phyloP scores from a whole-genome alignment of 2,888 invertebrate species.

The Caenorhabditis parvicauda region DNA sequence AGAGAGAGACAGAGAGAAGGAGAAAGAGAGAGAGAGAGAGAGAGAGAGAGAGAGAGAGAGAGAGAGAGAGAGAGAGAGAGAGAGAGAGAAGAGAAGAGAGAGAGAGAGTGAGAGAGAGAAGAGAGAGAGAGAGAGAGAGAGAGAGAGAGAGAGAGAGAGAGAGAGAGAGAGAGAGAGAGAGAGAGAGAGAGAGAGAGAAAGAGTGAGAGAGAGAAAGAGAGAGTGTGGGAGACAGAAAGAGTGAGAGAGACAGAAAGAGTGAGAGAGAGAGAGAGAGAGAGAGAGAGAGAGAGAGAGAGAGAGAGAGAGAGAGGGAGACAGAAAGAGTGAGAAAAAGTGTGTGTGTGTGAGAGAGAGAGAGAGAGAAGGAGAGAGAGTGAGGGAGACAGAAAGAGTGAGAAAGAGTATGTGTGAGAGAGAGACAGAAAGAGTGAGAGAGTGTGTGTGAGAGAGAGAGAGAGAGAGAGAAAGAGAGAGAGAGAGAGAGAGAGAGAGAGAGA shows the following conservation, averaged over 20 bases:
- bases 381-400: constrained; percentile 2
- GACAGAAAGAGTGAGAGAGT: constrained; percentile 6
- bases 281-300: not conserved
- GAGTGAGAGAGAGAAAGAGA: not conserved
- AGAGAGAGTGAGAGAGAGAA: constrained; percentile 1
- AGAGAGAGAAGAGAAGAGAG: not conserved
- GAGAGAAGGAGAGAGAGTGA: not conserved
- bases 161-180: not conserved
- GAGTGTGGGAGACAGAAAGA: constrained; percentile 1
- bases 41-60: too few relatives aligned
- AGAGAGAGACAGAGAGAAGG: too few relatives aligned
- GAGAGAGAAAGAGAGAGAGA: constrained; percentile 11
- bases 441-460: constrained; percentile 5
- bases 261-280: constrained; percentile 3
- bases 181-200: not conserved
- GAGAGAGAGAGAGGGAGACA: not conserved
- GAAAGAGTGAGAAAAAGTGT: constrained; percentile 7
- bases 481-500: constrained; percentile 2
- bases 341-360: not conserved
- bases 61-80: not conserved
- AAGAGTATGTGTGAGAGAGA: not conserved
- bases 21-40: too few relatives aligned
- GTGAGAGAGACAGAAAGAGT: constrained; percentile 1
- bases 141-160: constrained; percentile 1
- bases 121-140: constrained; percentile 2